Evolutionary conservation across 2,113 vertebrate species (phyloP).

Genomic region (Dicentrarchus labrax): DNA sequence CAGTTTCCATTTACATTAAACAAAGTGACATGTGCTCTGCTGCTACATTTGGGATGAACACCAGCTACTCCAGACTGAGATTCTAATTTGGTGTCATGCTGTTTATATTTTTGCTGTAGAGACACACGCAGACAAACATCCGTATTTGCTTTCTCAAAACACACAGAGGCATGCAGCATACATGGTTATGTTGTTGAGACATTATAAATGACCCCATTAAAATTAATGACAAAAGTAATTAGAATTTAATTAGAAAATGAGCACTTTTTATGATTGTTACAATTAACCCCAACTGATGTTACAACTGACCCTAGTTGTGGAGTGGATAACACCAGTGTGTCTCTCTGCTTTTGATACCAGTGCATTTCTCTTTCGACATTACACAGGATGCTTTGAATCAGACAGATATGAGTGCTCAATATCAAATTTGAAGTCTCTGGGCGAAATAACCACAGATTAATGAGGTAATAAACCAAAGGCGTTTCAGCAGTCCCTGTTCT

Average conservation of each 20-base stretch:
- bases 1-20: slow-evolving; percentile 23
- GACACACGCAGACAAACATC: neutral
- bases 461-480: slow-evolving; percentile 48
- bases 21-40: slow-evolving; percentile 29
- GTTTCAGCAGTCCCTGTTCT: slow-evolving; percentile 38
- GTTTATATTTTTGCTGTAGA: slow-evolving; percentile 37
- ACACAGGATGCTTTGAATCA: slow-evolving; percentile 37
- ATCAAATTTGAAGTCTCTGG: slow-evolving; percentile 40
- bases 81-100: slow-evolving; percentile 59
- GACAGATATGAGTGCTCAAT: slow-evolving; percentile 24
- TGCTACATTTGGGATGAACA: slow-evolving; percentile 17
- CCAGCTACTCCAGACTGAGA: slow-evolving; percentile 10
- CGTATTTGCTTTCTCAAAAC: slow-evolving; percentile 51
- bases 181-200: slow-evolving; percentile 58
- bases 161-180: slow-evolving; percentile 38
- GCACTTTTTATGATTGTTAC: slow-evolving; percentile 73
- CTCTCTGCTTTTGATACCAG: slow-evolving; percentile 21
- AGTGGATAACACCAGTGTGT: slow-evolving; percentile 39
- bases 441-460: slow-evolving; percentile 58
- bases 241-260: slow-evolving; percentile 77
- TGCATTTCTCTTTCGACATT: slow-evolving; percentile 37
- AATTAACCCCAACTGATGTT: slow-evolving; percentile 75
- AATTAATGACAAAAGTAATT: slow-evolving; percentile 80
- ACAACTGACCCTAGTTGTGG: slow-evolving; percentile 64
- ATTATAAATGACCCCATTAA: slow-evolving; percentile 77